phyloP scores from a whole-genome alignment of 2,888 invertebrate species.

The Caenorhabditis doughertyi region DNA sequence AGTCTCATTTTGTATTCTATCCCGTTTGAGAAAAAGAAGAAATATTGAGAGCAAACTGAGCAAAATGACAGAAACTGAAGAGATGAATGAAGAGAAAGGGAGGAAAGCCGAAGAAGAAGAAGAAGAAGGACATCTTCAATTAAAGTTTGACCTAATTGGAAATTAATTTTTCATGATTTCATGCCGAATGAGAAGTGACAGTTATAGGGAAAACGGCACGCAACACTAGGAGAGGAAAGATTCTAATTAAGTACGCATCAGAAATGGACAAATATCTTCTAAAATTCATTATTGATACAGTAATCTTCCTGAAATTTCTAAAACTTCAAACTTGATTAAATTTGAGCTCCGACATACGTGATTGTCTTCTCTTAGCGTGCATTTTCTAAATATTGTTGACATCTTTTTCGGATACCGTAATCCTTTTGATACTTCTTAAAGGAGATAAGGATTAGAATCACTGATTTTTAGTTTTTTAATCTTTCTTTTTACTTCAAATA shows the following conservation, averaged over 20 bases:
- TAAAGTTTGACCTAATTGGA: slow-evolving; percentile 8
- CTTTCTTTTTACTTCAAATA: background rate
- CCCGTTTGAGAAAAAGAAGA: slow-evolving; percentile 4
- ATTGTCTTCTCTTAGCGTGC: slow-evolving; percentile 4
- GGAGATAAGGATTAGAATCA: slow-evolving; percentile 16
- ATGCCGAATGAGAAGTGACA: background rate
- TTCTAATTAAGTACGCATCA: too few relatives aligned
- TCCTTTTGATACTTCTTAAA: slow-evolving; percentile 15
- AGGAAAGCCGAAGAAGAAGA: slow-evolving; percentile 17
- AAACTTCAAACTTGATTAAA: background rate
- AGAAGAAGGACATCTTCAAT: slow-evolving; percentile 11
- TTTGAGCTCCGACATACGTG: background rate
- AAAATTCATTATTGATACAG: too few relatives aligned
- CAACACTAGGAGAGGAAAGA: background rate
- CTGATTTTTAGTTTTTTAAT: slow-evolving; percentile 7
- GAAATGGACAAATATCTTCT: too few relatives aligned
- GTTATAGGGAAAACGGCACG: background rate
- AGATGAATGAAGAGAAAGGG: slow-evolving; percentile 4
- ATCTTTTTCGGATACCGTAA: slow-evolving; percentile 14
- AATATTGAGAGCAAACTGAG: background rate
- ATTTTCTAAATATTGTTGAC: background rate
- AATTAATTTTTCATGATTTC: slow-evolving; percentile 27
- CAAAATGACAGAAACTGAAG: background rate
- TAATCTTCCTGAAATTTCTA: too few relatives aligned
- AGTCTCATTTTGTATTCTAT: slow-evolving; percentile 46